A percentile compares a stretch with the other conserved stretches of the same genome.
Conservation (phyloP, 2,888 invertebrate species). For the Melangyna quadrimaculata region DNA sequence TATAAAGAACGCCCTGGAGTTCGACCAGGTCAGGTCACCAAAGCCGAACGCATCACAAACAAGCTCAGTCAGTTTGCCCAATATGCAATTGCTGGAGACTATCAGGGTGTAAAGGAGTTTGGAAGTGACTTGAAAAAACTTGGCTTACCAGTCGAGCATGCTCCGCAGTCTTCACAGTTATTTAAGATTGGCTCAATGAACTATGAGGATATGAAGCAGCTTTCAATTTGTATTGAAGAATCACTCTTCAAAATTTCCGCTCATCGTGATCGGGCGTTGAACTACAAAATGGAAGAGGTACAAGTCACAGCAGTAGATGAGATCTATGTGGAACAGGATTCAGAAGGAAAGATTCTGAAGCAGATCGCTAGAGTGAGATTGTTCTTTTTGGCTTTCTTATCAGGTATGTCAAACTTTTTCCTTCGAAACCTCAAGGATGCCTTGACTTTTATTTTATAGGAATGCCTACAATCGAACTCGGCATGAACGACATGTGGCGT, state of each 20-base stretch:
- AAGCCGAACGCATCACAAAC: slow-evolving; percentile 94
- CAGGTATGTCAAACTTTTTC: slow-evolving; percentile 83
- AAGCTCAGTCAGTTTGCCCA: slow-evolving; percentile 96
- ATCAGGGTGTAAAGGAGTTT: slow-evolving; percentile 95
- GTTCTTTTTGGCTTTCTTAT: slow-evolving; percentile 97
- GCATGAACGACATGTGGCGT: slow-evolving; percentile 97
- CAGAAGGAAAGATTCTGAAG: slow-evolving; percentile 90
- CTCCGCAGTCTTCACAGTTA: slow-evolving; percentile 96
- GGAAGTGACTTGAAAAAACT: slow-evolving; percentile 95
- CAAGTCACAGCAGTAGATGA: slow-evolving; percentile 97
- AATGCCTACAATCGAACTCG: slow-evolving; percentile 97
- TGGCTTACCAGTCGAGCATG: slow-evolving; percentile 97
- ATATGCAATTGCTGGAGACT: slow-evolving; percentile 96
- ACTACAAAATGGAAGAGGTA: slow-evolving; percentile 97
- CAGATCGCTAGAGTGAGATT: slow-evolving; percentile 97
- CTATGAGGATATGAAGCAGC: slow-evolving; percentile 94
- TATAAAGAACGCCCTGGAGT: slow-evolving; percentile 99
- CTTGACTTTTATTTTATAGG: slow-evolving; percentile 81
- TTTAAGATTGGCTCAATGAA: slow-evolving; percentile 96
- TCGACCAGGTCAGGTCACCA: slow-evolving; percentile 95
- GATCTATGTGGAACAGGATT: slow-evolving; percentile 93
- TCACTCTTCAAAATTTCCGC: slow-evolving; percentile 92
- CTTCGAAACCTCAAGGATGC: not conserved
- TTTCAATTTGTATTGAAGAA: slow-evolving; percentile 96
- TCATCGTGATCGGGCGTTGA: slow-evolving; percentile 92